Conservation (phyloP, 2,797 vertebrate species). For the Cheirogaleus major region DNA sequence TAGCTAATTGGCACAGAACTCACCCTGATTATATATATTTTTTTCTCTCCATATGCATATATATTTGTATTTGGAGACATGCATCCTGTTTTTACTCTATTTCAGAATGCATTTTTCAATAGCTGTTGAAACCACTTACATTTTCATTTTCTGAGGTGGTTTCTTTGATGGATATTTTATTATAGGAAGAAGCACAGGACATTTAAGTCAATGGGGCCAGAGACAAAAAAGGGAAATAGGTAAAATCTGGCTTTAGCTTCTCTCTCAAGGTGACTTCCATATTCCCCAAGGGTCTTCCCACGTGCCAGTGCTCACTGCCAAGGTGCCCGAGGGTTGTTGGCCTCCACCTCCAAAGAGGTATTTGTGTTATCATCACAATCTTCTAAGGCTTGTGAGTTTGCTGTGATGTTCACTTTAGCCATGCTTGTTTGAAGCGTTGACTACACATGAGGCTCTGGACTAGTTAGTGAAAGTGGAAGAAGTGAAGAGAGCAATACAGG, state of each 20-base stretch:
- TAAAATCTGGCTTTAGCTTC: constrained; percentile 32
- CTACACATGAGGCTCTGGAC: background rate
- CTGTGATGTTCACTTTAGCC: background rate
- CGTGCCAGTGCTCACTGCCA: background rate
- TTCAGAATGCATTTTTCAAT: constrained; percentile 73
- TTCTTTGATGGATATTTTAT: constrained; percentile 78
- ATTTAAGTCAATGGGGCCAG: constrained; percentile 62
- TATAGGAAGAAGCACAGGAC: constrained; percentile 60
- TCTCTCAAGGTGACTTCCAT: constrained; percentile 48
- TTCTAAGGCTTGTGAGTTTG: background rate
- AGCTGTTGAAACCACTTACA: constrained; percentile 73
- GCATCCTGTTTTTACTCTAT: constrained; percentile 69
- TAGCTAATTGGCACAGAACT: constrained; percentile 64
- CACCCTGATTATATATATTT: background rate
- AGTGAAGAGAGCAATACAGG: background rate
- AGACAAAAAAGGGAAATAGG: constrained; percentile 54
- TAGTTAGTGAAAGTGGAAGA: background rate
- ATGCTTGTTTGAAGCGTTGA: background rate
- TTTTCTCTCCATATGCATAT: background rate
- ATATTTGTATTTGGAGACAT: constrained; percentile 62
- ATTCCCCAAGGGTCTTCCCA: background rate
- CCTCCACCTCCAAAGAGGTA: background rate
- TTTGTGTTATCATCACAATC: background rate
- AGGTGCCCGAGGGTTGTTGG: background rate
- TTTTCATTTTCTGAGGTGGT: constrained; percentile 76